Evolutionary conservation across 1,140 invertebrate species (phyloP), one percentile per base, ranked within the genome.

Genomic region (Drosophila paulistorum): DNA sequence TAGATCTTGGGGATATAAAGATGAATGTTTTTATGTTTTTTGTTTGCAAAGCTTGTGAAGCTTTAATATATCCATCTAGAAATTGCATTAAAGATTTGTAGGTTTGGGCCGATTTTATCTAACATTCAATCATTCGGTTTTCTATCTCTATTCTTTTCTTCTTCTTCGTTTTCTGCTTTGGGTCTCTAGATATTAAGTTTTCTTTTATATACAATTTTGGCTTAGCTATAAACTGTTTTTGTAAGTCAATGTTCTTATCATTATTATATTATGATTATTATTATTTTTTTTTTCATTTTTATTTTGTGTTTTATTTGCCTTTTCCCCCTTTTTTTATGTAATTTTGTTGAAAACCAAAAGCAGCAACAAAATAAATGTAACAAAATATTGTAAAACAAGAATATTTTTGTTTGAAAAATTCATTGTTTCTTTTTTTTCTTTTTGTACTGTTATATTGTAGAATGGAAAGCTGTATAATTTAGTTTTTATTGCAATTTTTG

Each of bases 161-260:
- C 23, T 26, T 26, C 23, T 26, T 45, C 5, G 0, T 30, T 30
- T 3, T 30, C 30, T 76, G 76, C 73, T 76, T 30, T 76, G 74
- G 66, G 73, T 76, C 60, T 51, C 17, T 76, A 76, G 74, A 45
- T 76, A 65, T 76, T 76, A 76, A 76, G 74, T 70, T 64, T 68
- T 33, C 30, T 30, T 42, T 60, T 66, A 68, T 65, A 77, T 71
- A 45, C 10, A 77, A 55, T 75, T 70, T 76, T 76, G 62, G 72
- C 74, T 77, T 76, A 77, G 45, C 17, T 65, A 33, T 76, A 65
- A 37, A 62, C 62, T 39, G 39, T 62, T 69, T 37, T 55, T 23
- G 30, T 54, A 58, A 74, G 62, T 58, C 65, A 23, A 37, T 45
- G 30, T 11, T 42, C 67, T 37, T 26, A 54, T 69, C 70, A 60